phyloP scores from a whole-genome alignment of 2,888 invertebrate genomes.

The Ferdinandea cuprea region DNA sequence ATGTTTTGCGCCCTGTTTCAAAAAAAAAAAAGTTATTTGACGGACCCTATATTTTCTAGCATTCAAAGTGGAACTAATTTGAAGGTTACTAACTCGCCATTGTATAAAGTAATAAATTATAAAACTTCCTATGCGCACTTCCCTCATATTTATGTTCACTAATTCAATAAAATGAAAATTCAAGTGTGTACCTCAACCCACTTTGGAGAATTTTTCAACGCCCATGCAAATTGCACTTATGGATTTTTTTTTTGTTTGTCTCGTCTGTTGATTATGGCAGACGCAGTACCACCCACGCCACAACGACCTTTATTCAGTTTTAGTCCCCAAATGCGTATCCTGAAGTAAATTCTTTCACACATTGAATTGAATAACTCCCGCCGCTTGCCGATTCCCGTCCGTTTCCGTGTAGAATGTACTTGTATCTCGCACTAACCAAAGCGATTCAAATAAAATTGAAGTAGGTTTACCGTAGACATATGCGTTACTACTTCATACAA shows the following conservation, averaged over 20 bases:
- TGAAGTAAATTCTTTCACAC: conserved; percentile 2
- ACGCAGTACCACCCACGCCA: conserved; percentile 17
- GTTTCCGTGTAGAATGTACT: background rate
- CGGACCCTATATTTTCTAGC: too few species aligned
- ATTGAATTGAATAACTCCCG: conserved; percentile 20
- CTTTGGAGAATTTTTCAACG: conserved; percentile 38
- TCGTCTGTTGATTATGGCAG: conserved; percentile 1
- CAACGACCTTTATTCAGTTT: conserved; percentile 12
- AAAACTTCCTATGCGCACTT: conserved; percentile 17
- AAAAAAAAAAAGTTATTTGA: too few species aligned
- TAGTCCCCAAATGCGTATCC: background rate
- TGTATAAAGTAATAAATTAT: background rate
- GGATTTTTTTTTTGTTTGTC: conserved; percentile 19
- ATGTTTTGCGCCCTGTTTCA: too few species aligned
- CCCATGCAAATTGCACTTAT: conserved; percentile 47
- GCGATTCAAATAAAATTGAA: background rate
- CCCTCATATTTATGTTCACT: conserved; percentile 12
- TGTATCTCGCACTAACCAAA: conserved; percentile 2
- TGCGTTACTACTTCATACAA: background rate
- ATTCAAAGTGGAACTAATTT: too few species aligned
- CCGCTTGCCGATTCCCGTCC: conserved; percentile 13
- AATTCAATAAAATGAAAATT: conserved; percentile 13
- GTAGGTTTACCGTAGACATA: background rate
- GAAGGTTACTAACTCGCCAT: too few species aligned
- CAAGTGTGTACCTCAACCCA: background rate